Evolutionary conservation across 1,140 invertebrate genomes (phyloP).

Genomic region (Pomacea maculata): DNA sequence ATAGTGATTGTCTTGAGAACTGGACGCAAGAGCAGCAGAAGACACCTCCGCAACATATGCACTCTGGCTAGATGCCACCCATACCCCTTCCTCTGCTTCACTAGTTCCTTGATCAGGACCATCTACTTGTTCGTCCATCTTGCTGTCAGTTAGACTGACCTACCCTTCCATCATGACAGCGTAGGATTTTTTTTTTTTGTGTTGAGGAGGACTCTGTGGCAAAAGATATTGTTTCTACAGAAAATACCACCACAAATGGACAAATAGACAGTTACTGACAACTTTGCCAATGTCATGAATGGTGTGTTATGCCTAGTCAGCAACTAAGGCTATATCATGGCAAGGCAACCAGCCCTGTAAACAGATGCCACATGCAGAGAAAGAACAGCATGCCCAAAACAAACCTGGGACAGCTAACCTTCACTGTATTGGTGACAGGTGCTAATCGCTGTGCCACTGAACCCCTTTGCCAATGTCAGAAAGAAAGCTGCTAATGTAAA

Average conservation of each 20-base stretch:
- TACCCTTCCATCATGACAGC: background rate
- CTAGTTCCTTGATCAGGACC: constrained; percentile 16
- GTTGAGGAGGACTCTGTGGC: background rate
- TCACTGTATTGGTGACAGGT: no score
- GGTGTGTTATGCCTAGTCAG: no score
- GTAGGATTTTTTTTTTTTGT: background rate
- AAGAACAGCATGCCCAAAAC: no score
- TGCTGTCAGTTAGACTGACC: background rate
- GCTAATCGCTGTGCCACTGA: no score
- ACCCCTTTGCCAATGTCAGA: background rate
- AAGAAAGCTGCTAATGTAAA: no score
- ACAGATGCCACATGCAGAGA: no score
- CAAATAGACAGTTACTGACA: background rate
- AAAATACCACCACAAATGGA: background rate
- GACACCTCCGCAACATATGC: constrained; percentile 13
- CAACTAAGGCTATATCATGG: no score
- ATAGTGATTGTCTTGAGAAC: constrained; percentile 9
- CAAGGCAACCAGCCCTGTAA: no score
- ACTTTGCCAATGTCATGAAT: background rate
- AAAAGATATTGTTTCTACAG: background rate
- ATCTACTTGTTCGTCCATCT: constrained; percentile 17
- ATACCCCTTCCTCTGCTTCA: constrained; percentile 20
- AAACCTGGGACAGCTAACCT: no score
- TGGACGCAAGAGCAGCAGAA: background rate
- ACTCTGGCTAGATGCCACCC: constrained; percentile 21